Evolutionary conservation across 2,888 invertebrate genomes (phyloP).

Genomic region (Pinctada fucata): DNA sequence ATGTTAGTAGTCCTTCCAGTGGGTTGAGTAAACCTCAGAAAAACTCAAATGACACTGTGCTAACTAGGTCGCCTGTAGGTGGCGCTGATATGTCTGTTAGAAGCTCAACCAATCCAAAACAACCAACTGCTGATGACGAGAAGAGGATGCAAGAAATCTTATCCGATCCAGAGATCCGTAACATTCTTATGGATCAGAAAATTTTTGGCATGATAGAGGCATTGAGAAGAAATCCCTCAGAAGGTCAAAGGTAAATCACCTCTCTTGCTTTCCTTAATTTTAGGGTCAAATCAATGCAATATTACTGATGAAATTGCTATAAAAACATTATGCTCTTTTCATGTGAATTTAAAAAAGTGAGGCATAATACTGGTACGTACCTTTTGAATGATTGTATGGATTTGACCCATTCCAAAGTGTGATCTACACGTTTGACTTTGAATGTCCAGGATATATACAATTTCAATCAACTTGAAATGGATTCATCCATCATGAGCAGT

Average conservation of each 20-base stretch:
- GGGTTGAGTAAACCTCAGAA: not conserved
- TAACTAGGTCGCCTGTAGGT: constrained; percentile 32
- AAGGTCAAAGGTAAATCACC: constrained; percentile 65
- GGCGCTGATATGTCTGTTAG: constrained; percentile 51
- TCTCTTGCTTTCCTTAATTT: not conserved
- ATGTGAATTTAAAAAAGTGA: not conserved
- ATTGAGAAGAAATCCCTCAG: constrained; percentile 61
- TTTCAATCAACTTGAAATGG: no score
- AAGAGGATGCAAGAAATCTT: constrained; percentile 58
- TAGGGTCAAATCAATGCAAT: not conserved
- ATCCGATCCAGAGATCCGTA: constrained; percentile 61
- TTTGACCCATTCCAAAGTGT: no score
- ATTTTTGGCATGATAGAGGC: constrained; percentile 64
- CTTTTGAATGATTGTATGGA: no score
- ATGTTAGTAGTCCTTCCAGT: not conserved
- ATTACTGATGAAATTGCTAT: not conserved
- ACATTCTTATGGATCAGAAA: constrained; percentile 65
- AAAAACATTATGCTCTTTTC: not conserved
- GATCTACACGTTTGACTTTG: no score
- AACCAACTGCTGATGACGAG: constrained; percentile 56
- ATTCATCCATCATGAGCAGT: no score
- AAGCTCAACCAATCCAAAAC: constrained; percentile 55
- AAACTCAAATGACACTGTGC: not conserved
- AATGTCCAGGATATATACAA: no score
- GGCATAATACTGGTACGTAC: not conserved